Evolutionary conservation across 2,888 invertebrate genomes (phyloP), one percentile per base, ranked within the genome.

Genomic region (Alsophila aescularia): DNA sequence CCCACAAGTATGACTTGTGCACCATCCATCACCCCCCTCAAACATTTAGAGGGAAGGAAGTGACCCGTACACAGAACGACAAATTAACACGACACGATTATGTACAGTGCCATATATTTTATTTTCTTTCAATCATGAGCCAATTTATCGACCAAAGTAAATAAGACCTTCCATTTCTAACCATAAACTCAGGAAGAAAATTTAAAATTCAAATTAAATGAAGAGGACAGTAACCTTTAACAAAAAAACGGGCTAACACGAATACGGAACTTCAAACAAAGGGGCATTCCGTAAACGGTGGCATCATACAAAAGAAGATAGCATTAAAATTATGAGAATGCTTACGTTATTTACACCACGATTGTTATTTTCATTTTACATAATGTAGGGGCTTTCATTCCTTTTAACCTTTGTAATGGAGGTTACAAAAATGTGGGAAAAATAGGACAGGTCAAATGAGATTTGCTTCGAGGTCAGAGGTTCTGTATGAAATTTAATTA

Each of bases 361-460:
- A 53, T 62, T 62, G 56, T 62, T 53, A 48, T 50, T 51, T 56
- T 34, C 40, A 48, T 52, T 60, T 54, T 35, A 49, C 55, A 50
- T 58, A 58, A 58, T 52, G 43, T 42, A 32, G 32, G 41, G 41
- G 50, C 50, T 50, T 52, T 57, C 41, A 45, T 52, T 55, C 54
- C 49, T 52, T 51, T 54, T 58, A 54, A 61, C 58, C 61, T 58
- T 58, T 55, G 40, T 52, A 54, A 54, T 45, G 49, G 35, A 43
- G 41, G 52, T 14, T 35, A 60, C 50, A 50, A 41, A 49, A 56
- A 56, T 47, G 45, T 47, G 29, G 12, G 29, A 10, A 14, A 32
- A 21, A 43, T 43, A 31, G 29, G 9, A 14, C 13, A 3, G 16
- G 10, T 21, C 1, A 18, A 32, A 12, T 16, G 18, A 6, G 14